These are phyloP conservation scores for Phaenicophaeus curvirostris DNA, from an alignment of 2,797 vertebrate species.

Conservation along the genomic window DNA sequence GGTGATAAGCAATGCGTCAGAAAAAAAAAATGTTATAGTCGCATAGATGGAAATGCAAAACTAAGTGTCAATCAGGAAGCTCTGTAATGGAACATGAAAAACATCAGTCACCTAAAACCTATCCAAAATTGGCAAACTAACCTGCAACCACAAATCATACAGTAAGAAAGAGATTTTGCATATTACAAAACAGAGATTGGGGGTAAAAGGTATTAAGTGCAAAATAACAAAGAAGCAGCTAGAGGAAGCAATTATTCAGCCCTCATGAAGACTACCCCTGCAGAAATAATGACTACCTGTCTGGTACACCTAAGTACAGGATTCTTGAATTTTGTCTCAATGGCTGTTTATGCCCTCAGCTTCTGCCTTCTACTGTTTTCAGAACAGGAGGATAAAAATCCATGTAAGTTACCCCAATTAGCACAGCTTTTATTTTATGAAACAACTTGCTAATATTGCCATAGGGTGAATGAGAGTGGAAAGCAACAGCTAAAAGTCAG, in stretches of 20 bases:
- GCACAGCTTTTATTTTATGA: not conserved
- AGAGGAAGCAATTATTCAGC: not conserved
- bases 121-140: not conserved
- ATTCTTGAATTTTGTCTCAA: not conserved
- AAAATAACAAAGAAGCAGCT: not conserved
- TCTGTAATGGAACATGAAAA: not conserved
- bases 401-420: not conserved
- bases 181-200: not conserved
- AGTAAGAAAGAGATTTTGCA: not conserved
- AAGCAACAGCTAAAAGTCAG: not conserved
- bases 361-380: not conserved
- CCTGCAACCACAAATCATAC: not conserved
- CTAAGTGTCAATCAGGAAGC: not conserved
- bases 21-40: not conserved
- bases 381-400: not conserved
- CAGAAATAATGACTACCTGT: not conserved
- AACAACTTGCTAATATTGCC: not conserved
- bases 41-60: not conserved
- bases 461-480: not conserved
- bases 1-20: not conserved
- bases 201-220: not conserved
- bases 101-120: not conserved
- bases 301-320: not conserved
- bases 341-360: not conserved
- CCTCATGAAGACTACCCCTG: not conserved